phyloP scores from a whole-genome alignment of 2,113 vertebrate genomes.

The Synchiropus splendidus region DNA sequence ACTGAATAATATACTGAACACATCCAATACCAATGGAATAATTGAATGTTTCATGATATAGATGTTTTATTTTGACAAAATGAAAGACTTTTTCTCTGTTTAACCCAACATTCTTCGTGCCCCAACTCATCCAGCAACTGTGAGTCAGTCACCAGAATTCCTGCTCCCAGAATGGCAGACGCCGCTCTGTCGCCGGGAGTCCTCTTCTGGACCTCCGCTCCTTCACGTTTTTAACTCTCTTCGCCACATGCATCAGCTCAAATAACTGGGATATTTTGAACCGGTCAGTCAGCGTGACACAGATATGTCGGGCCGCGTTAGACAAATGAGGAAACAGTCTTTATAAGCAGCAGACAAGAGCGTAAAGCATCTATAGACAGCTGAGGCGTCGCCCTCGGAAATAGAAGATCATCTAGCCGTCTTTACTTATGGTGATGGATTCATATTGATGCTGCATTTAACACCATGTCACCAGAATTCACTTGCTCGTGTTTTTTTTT shows the following conservation, averaged over 20 bases:
- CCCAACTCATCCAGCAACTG: too few relatives aligned
- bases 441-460: too few relatives aligned
- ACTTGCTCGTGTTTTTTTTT: too few relatives aligned
- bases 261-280: conserved; percentile 62
- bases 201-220: conserved; percentile 31
- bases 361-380: background rate
- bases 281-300: conserved; percentile 37
- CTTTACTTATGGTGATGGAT: too few relatives aligned
- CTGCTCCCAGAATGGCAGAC: conserved; percentile 61
- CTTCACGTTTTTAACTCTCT: conserved; percentile 50
- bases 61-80: conserved; percentile 12
- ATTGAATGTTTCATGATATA: too few relatives aligned
- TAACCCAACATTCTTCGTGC: conserved; percentile 3
- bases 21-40: conserved; percentile 1
- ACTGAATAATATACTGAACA: background rate
- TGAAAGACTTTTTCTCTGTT: background rate
- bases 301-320: conserved; percentile 20
- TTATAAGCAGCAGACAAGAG: background rate
- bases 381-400: background rate
- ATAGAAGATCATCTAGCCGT: background rate
- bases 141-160: conserved; percentile 34
- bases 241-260: conserved; percentile 50
- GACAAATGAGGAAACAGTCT: background rate
- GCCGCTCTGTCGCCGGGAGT: conserved; percentile 54
- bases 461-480: too few relatives aligned